phyloP scores from a whole-genome alignment of 1,140 invertebrate species.

The Drosophila ohnishii region DNA sequence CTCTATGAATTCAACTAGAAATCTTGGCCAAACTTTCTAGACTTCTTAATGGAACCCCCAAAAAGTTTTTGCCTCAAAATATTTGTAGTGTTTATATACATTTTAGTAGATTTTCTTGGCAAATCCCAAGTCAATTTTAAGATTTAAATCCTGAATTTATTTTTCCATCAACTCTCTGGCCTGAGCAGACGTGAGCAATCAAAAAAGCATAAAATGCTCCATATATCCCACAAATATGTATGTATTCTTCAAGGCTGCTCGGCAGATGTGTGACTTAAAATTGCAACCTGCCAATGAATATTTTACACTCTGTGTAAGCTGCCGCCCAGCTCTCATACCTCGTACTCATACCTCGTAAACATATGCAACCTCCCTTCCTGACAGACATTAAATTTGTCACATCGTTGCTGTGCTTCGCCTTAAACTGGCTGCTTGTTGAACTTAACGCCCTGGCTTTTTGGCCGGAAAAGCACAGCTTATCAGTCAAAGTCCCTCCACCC shows the following conservation, averaged over 20 bases:
- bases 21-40: constrained; percentile 1
- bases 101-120: background rate
- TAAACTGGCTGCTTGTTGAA: constrained; percentile 8
- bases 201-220: constrained; percentile 14
- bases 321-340: background rate
- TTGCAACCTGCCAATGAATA: constrained; percentile 13
- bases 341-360: background rate
- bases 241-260: background rate
- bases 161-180: constrained; percentile 4
- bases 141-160: constrained; percentile 9
- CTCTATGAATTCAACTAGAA: background rate
- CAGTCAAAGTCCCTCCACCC: constrained; percentile 13
- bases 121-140: constrained; percentile 10
- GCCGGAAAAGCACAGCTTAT: constrained; percentile 35
- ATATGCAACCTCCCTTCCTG: background rate
- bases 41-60: background rate
- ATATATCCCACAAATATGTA: background rate
- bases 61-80: background rate
- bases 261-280: constrained; percentile 13
- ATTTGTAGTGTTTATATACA: background rate
- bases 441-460: constrained; percentile 10
- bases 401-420: constrained; percentile 15
- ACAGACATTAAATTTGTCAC: constrained; percentile 18
- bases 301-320: constrained; percentile 17
- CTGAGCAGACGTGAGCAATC: constrained; percentile 11